Evolutionary conservation across 2,888 invertebrate species (phyloP).

Genomic region (Eugnorisma glareosa): DNA sequence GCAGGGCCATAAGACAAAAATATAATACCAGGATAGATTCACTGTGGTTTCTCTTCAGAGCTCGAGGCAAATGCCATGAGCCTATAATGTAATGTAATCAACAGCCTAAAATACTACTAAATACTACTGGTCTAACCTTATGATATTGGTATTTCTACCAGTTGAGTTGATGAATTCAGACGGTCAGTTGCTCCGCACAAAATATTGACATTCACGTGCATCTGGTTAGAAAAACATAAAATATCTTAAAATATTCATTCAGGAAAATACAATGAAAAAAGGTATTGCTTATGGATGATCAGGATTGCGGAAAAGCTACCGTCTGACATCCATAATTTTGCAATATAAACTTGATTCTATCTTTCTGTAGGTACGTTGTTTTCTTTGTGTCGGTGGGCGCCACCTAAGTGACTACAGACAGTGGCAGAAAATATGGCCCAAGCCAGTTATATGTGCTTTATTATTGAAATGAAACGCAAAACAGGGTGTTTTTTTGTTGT

Average conservation of each 20-base stretch:
- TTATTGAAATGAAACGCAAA: too few relatives aligned
- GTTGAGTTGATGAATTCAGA: conserved; percentile 39
- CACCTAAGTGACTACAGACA: neutral
- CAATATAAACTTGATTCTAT: neutral
- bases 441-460: too few relatives aligned
- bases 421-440: too few relatives aligned
- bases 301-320: conserved; percentile 27
- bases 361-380: neutral
- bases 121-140: conserved; percentile 68
- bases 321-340: conserved; percentile 13
- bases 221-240: conserved; percentile 48
- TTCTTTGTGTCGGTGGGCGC: neutral
- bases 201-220: conserved; percentile 61
- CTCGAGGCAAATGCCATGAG: neutral
- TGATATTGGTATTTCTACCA: conserved; percentile 71
- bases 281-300: neutral
- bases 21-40: neutral
- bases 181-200: conserved; percentile 61
- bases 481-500: too few relatives aligned
- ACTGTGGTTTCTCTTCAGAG: too few relatives aligned
- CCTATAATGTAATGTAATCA: neutral
- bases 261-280: neutral
- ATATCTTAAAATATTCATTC: neutral
- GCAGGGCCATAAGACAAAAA: neutral
- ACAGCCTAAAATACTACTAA: conserved; percentile 18